These are phyloP conservation scores for Antechinus stuartii DNA, from an alignment of 2,113 vertebrate genomes.

Conservation along the genomic window DNA sequence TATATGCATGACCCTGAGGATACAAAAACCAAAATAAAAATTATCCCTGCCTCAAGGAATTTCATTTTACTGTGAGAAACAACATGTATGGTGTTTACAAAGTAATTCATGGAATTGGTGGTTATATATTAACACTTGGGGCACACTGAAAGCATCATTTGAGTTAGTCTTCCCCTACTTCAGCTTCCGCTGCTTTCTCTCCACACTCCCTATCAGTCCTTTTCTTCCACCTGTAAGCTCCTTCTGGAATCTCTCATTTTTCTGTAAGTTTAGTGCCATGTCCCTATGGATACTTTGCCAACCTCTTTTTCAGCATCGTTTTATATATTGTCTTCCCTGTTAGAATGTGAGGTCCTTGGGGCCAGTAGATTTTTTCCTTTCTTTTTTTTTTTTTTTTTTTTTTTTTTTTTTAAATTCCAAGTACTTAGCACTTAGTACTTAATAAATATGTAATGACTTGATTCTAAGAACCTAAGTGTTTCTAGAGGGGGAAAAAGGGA, in stretches of 20 bases:
- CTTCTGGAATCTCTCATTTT: neutral
- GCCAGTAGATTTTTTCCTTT: neutral
- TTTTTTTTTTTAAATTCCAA: neutral
- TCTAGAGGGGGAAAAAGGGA: neutral
- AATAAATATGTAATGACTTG: neutral
- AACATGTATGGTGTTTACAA: neutral
- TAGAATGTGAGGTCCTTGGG: neutral
- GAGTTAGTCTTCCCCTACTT: neutral
- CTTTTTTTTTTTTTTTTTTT: too few species aligned
- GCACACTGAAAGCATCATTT: neutral
- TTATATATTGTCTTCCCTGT: neutral
- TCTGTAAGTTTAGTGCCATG: neutral
- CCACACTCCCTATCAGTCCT: neutral
- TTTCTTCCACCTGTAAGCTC: neutral
- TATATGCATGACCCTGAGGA: neutral
- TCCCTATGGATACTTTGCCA: neutral
- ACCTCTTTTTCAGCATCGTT: neutral
- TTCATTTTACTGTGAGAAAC: neutral
- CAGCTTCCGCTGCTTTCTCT: neutral
- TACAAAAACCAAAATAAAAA: neutral
- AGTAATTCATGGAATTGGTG: neutral
- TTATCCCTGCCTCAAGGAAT: neutral
- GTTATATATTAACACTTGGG: neutral
- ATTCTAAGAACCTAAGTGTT: neutral
- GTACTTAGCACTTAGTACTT: neutral